Evolutionary conservation across 2,113 vertebrate species (phyloP).

Genomic region (Carettochelys insculpta): DNA sequence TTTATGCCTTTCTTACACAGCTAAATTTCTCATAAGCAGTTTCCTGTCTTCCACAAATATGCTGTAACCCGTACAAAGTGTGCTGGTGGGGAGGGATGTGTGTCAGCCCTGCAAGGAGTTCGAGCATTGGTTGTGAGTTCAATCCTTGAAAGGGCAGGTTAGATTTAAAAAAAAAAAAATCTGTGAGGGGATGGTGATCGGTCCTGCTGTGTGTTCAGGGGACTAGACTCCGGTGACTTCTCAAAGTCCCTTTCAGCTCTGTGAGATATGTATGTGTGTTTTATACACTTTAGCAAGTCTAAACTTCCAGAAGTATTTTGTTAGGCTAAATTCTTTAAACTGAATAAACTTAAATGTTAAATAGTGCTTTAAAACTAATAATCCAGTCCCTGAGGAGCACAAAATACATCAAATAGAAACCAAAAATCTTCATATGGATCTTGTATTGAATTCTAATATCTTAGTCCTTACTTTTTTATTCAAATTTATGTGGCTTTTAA

Average conservation of each 20-base stretch:
- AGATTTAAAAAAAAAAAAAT: too few relatives aligned
- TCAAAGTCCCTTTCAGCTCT: too few relatives aligned
- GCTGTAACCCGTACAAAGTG: not conserved
- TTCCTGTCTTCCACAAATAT: accelerated
- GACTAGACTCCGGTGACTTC: too few relatives aligned
- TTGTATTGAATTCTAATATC: not conserved
- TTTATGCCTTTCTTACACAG: not conserved
- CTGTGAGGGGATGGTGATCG: too few relatives aligned
- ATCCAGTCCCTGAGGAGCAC: not conserved
- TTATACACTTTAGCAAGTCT: not conserved
- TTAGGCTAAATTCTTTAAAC: not conserved
- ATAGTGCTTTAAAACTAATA: not conserved
- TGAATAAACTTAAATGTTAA: not conserved
- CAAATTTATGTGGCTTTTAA: not conserved
- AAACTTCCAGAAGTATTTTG: not conserved
- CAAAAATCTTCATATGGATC: not conserved
- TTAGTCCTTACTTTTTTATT: too few relatives aligned
- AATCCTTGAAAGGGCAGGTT: too few relatives aligned
- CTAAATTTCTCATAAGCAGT: not conserved
- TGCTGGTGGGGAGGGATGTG: too few relatives aligned
- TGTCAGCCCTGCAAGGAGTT: too few relatives aligned
- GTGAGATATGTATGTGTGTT: too few relatives aligned
- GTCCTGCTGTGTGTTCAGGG: too few relatives aligned
- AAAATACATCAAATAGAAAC: not conserved
- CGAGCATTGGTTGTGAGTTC: too few relatives aligned